phyloP scores from a whole-genome alignment of 92 coral and sea anemone species.

The Epizoanthus fatuus region DNA sequence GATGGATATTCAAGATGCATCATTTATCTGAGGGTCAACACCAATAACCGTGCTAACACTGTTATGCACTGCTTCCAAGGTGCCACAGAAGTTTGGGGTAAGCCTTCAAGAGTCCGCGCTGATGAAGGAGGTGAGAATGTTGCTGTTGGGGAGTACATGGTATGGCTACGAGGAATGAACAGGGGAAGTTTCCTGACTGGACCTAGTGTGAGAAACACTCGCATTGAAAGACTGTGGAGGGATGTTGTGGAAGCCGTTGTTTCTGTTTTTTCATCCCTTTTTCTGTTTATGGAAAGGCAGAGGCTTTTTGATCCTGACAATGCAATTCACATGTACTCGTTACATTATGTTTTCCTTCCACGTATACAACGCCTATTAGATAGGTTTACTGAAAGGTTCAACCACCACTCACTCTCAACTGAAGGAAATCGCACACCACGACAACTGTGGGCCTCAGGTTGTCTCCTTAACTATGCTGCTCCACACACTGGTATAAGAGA shows the following conservation, averaged over 20 bases:
- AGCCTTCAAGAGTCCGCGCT: too few relatives aligned
- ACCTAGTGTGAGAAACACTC: constrained; percentile 54
- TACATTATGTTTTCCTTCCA: constrained; percentile 57
- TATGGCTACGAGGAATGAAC: constrained; percentile 32
- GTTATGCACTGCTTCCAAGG: constrained; percentile 52
- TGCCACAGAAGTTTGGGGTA: constrained; percentile 39
- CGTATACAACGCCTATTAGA: constrained; percentile 50
- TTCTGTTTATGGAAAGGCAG: constrained; percentile 51
- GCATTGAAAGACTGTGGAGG: constrained; percentile 74
- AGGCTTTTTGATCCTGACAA: constrained; percentile 22
- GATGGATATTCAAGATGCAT: constrained; percentile 59
- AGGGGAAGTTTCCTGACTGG: constrained; percentile 69
- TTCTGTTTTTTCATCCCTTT: constrained; percentile 31
- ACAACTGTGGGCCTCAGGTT: constrained; percentile 64
- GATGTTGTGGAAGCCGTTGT: constrained; percentile 67
- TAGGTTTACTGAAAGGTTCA: constrained; percentile 45
- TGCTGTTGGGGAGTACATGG: constrained; percentile 47
- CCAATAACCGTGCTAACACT: constrained; percentile 63
- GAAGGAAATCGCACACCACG: constrained; percentile 54
- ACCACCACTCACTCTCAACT: constrained; percentile 45
- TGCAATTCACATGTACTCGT: constrained; percentile 41
- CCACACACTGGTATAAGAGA: constrained; percentile 36
- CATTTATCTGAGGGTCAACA: constrained; percentile 38
- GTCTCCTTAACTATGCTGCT: constrained; percentile 21
- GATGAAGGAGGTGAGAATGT: too few relatives aligned